These are phyloP conservation scores for Sphecodes monilicornis DNA, from an alignment of 2,888 invertebrate species.

Conservation along the genomic window DNA sequence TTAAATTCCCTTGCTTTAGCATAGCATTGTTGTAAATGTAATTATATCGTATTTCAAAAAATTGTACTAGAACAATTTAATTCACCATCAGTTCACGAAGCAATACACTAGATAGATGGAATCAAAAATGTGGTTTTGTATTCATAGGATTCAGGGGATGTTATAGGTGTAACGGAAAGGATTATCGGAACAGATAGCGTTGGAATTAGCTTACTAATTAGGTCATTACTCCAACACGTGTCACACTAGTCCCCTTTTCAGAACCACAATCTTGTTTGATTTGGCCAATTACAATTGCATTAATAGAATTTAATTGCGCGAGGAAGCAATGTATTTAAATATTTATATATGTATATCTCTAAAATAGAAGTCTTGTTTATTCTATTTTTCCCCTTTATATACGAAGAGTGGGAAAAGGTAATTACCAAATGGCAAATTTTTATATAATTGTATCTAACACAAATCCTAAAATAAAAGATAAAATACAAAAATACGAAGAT, in stretches of 20 bases:
- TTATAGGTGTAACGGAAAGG: not conserved
- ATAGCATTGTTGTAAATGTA: no score
- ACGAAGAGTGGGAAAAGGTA: not conserved
- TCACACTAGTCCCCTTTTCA: conserved; percentile 11
- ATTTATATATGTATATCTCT: not conserved
- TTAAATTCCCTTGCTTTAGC: not conserved
- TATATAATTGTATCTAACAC: not conserved
- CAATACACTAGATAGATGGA: not conserved
- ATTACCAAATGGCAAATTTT: not conserved
- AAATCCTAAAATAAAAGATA: not conserved
- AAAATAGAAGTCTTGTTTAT: not conserved
- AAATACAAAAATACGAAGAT: not conserved
- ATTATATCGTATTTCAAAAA: no score
- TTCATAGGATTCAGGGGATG: not conserved
- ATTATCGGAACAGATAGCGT: conserved; percentile 3
- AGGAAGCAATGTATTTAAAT: not conserved
- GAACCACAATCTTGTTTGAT: not conserved
- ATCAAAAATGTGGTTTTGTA: not conserved
- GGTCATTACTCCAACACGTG: not conserved
- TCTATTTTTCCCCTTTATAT: not conserved
- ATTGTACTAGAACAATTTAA: not conserved
- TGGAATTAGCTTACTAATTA: not conserved
- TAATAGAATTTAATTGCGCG: not conserved
- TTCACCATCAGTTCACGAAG: not conserved
- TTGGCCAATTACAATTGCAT: not conserved